Percentiles rank a stretch among this genome's conserved stretches.
Evolutionary conservation across 2,113 vertebrate genomes (phyloP).

Genomic region (Gymnarchus niloticus): DNA sequence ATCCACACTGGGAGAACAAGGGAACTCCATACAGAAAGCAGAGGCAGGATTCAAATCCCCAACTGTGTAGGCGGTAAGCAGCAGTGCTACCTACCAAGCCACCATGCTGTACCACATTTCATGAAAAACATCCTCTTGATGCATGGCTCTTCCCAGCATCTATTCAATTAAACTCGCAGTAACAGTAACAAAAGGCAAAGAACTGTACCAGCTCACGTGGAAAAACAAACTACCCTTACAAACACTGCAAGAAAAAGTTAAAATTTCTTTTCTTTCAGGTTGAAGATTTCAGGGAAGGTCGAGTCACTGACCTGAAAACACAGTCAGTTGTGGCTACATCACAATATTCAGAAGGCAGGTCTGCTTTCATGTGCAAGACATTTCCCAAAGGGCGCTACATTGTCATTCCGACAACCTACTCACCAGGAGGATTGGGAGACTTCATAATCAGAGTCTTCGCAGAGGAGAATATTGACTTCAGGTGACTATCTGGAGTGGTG

Average conservation of each 20-base stretch:
- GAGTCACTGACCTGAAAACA: constrained; percentile 37
- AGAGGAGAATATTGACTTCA: constrained; percentile 71
- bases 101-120: no score
- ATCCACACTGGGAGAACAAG: no score
- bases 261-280: neutral
- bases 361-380: constrained; percentile 68
- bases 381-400: constrained; percentile 75
- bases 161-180: neutral
- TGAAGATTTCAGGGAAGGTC: neutral
- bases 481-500: constrained; percentile 49
- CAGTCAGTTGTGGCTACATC: constrained; percentile 68
- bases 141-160: neutral
- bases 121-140: neutral
- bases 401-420: constrained; percentile 80
- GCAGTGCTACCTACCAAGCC: no score
- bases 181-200: no score
- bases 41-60: no score
- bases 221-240: neutral
- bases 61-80: no score
- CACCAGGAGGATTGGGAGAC: constrained; percentile 53
- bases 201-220: neutral
- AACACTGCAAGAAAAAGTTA: neutral
- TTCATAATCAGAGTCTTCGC: constrained; percentile 82
- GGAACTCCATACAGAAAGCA: no score
- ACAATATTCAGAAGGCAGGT: constrained; percentile 73